These are phyloP conservation scores for Onychorhynchus coronatus DNA, from an alignment of 2,113 vertebrate genomes.

Conservation along the genomic window DNA sequence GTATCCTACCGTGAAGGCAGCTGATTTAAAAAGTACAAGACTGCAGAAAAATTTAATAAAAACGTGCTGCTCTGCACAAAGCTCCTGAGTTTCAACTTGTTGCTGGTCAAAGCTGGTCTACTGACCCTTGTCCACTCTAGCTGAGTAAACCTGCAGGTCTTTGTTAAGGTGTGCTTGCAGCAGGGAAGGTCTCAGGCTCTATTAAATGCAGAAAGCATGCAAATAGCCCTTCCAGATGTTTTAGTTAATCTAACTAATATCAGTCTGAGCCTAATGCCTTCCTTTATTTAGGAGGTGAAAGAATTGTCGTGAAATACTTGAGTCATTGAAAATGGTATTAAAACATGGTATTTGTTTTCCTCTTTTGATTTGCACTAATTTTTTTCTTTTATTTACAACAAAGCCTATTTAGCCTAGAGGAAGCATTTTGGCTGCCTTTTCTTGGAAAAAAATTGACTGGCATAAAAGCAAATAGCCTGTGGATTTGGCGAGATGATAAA, in stretches of 20 bases:
- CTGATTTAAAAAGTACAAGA: background rate
- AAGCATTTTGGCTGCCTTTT: background rate
- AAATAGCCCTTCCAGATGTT: conserved; percentile 8
- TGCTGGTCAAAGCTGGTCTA: background rate
- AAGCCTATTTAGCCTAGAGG: background rate
- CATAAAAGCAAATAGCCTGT: conserved; percentile 9
- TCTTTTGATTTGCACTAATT: background rate
- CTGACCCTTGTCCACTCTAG: background rate
- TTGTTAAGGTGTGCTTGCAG: background rate
- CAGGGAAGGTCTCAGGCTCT: background rate
- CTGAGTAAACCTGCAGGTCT: background rate
- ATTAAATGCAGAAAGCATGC: background rate
- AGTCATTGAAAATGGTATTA: background rate
- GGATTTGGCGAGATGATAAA: conserved; percentile 19
- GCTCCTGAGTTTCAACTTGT: background rate
- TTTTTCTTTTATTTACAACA: background rate
- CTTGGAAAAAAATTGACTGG: background rate
- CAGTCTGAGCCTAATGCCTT: background rate
- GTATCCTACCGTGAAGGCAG: background rate
- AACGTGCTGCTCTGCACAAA: background rate
- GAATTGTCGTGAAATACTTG: background rate
- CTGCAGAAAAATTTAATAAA: background rate
- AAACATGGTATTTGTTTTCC: background rate
- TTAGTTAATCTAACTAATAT: background rate
- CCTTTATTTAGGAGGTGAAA: background rate